Percentiles rank a stretch among this genome's conserved stretches.
These are phyloP conservation scores for Echeneis naucrates DNA, from an alignment of 2,797 vertebrate species.

Conservation along the genomic window DNA sequence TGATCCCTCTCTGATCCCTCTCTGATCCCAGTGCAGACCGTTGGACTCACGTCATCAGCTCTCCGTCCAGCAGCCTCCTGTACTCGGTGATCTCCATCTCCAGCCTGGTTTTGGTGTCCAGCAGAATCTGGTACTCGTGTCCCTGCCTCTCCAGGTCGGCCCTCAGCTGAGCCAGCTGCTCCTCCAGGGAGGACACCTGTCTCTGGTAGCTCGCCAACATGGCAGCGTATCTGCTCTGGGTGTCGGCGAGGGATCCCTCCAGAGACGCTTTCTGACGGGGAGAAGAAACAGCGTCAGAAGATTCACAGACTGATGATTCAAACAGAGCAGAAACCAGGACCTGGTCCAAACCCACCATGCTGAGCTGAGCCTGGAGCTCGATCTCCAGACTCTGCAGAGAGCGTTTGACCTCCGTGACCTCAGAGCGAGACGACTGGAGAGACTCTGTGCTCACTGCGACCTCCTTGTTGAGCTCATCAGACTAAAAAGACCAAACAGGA, in stretches of 20 bases:
- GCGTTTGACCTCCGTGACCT: constrained; percentile 82
- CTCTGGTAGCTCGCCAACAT: constrained; percentile 72
- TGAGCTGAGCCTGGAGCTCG: constrained; percentile 88
- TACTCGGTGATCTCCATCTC: constrained; percentile 94
- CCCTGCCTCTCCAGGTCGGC: constrained; percentile 86
- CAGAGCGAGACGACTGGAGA: constrained; percentile 78
- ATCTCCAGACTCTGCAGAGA: constrained; percentile 87
- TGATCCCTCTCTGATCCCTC: no score
- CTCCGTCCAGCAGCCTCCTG: constrained; percentile 89
- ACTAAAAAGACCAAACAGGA: constrained; percentile 73
- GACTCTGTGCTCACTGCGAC: constrained; percentile 78
- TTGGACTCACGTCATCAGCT: constrained; percentile 14
- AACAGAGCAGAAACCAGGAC: accelerated
- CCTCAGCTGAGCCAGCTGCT: constrained; percentile 84
- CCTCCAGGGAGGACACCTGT: constrained; percentile 85
- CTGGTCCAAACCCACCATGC: constrained; percentile 81
- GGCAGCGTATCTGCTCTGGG: constrained; percentile 60
- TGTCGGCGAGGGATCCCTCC: constrained; percentile 71
- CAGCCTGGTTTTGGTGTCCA: constrained; percentile 90
- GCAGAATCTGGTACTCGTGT: constrained; percentile 84
- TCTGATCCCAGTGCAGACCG: no score
- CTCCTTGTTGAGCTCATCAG: constrained; percentile 75
- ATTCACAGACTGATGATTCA: no score
- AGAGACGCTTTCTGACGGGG: constrained; percentile 74
- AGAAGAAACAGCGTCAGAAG: not conserved